Conservation (phyloP, 2,888 invertebrate species). For the Tromatobia lineatoria region DNA sequence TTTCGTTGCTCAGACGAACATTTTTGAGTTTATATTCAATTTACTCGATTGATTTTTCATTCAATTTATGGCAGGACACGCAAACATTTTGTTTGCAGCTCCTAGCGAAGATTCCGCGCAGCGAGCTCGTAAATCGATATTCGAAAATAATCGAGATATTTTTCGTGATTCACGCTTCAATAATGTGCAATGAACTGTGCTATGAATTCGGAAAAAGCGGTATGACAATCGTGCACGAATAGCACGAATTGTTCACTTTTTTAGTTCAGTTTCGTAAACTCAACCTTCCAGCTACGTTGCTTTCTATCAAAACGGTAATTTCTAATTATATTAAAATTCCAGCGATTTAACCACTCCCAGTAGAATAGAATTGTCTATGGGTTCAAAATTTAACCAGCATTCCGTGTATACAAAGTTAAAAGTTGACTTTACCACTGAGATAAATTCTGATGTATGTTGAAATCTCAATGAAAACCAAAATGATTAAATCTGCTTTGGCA, state of each 20-base stretch:
- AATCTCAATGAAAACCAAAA: too few species aligned
- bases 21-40: conserved; percentile 51
- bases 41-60: conserved; percentile 39
- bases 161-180: conserved; percentile 15
- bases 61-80: conserved; percentile 34
- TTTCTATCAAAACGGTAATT: conserved; percentile 19
- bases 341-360: neutral
- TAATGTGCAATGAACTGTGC: neutral
- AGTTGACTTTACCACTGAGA: neutral
- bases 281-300: neutral
- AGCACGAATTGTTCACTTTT: conserved; percentile 1
- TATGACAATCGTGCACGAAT: neutral
- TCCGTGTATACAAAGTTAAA: neutral
- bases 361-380: neutral
- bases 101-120: neutral
- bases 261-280: neutral
- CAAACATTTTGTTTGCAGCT: neutral
- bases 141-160: conserved; percentile 36
- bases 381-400: neutral
- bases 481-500: too few species aligned
- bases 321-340: conserved; percentile 15
- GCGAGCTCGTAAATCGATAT: conserved; percentile 37
- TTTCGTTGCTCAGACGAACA: conserved; percentile 47
- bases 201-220: neutral
- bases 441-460: too few species aligned